These are phyloP conservation scores for Ailurus styani DNA, from an alignment of 2,113 vertebrate genomes.

Conservation along the genomic window DNA sequence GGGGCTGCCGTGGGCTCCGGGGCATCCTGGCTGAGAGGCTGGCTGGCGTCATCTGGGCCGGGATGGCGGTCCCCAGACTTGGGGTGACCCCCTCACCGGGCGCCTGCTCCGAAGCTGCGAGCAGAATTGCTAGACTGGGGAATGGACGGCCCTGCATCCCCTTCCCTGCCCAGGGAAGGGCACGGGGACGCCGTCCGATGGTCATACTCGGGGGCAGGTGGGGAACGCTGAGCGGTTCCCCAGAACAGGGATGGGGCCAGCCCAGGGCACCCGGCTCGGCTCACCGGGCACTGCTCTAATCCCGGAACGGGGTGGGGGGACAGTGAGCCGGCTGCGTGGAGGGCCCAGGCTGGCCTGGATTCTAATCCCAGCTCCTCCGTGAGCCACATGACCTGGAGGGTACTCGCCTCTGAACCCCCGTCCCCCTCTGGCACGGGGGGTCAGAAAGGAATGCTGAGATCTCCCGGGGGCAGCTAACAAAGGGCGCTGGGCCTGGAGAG, in stretches of 20 bases:
- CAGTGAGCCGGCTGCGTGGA: fast-evolving
- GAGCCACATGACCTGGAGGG: fast-evolving
- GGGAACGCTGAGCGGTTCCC: fast-evolving
- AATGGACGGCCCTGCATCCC: no score
- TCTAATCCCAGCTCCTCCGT: neutral
- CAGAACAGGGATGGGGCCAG: fast-evolving
- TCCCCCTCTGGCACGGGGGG: fast-evolving
- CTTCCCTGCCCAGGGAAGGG: neutral
- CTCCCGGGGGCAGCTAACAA: neutral
- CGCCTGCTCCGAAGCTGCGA: neutral
- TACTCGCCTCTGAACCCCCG: fast-evolving
- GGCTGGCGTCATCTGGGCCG: neutral
- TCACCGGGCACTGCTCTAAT: fast-evolving
- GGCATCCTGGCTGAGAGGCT: neutral
- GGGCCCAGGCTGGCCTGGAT: neutral
- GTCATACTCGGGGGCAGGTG: fast-evolving
- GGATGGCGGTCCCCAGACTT: fast-evolving
- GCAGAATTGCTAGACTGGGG: neutral
- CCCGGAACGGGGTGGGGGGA: neutral
- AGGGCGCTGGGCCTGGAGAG: neutral
- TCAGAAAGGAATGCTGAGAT: fast-evolving
- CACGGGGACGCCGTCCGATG: fast-evolving
- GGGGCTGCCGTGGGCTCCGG: neutral
- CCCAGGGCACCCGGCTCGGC: fast-evolving
- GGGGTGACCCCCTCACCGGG: fast-evolving